Evolutionary conservation across 2,888 invertebrate genomes (phyloP).

Genomic region (Neoascia interrupta): DNA sequence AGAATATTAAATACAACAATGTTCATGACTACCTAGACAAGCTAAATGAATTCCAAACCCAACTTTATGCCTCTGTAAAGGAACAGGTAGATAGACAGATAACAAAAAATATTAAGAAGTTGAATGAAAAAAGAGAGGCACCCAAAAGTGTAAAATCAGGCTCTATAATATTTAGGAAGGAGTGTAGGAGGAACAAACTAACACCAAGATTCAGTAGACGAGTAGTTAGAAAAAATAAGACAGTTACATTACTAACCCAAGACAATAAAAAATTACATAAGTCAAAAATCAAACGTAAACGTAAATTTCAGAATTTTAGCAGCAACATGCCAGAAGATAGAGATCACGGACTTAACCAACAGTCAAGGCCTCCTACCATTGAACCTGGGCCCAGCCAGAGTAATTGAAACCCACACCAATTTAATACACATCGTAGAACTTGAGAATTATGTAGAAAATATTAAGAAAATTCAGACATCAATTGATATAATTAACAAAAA

Average conservation of each 20-base stretch:
- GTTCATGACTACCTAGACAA: not conserved
- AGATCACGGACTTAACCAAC: not conserved
- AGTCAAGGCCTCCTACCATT: not conserved
- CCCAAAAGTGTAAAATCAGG: not conserved
- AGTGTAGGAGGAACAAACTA: not conserved
- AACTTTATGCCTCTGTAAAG: not conserved
- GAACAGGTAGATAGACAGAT: not conserved
- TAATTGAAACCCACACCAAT: not conserved
- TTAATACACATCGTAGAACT: conserved; percentile 8
- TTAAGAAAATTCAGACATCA: too few species aligned
- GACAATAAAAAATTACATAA: conserved; percentile 11
- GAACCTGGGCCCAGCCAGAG: not conserved
- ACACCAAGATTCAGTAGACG: conserved; percentile 2
- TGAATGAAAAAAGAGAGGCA: not conserved
- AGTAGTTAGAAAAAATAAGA: not conserved
- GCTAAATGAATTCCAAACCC: not conserved
- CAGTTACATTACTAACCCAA: not conserved
- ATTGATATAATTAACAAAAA: too few species aligned
- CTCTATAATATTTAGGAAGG: not conserved
- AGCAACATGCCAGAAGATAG: too few species aligned
- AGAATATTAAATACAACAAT: not conserved
- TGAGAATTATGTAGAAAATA: too few species aligned
- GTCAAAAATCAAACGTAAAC: not conserved
- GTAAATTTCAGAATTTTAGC: too few species aligned
- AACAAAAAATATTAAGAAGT: not conserved